Percentiles rank a stretch among this genome's conserved stretches.
Evolutionary conservation across 2,113 vertebrate species (phyloP).

Genomic region (Paramormyrops kingsleyae): DNA sequence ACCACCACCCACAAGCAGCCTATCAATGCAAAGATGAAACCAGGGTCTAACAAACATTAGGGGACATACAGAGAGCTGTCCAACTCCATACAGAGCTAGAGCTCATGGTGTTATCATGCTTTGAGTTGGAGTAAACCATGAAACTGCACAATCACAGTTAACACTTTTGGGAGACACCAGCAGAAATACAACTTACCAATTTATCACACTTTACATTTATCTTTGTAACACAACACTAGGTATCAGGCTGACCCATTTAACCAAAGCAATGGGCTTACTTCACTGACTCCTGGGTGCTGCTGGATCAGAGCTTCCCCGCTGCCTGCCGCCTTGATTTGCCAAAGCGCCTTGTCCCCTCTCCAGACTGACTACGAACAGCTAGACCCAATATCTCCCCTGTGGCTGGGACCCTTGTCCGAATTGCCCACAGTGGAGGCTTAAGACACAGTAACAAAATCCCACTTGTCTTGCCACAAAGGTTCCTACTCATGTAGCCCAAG

Average conservation of each 20-base stretch:
- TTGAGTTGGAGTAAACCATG: neutral
- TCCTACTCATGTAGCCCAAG: neutral
- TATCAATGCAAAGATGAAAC: neutral
- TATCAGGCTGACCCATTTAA: neutral
- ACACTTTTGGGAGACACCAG: neutral
- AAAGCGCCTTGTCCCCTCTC: slow-evolving; percentile 53
- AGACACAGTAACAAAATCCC: neutral
- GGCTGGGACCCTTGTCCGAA: slow-evolving; percentile 9
- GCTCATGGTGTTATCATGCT: neutral
- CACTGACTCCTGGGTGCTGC: no score
- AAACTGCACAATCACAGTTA: slow-evolving; percentile 30
- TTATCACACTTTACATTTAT: neutral
- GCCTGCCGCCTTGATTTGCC: slow-evolving; percentile 42
- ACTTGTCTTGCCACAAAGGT: neutral
- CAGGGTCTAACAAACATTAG: neutral
- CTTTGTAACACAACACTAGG: neutral
- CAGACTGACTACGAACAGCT: slow-evolving; percentile 59
- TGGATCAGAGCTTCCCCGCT: neutral
- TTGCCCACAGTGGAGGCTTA: neutral
- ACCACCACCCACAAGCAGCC: neutral
- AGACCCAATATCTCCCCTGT: slow-evolving; percentile 41
- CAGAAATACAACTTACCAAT: neutral
- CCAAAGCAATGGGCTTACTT: neutral
- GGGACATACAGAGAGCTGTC: neutral
- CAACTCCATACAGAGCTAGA: neutral